Base-by-base conservation (phyloP, 2,797 vertebrate species). In the Philypnodon macrostomus region DNA sequence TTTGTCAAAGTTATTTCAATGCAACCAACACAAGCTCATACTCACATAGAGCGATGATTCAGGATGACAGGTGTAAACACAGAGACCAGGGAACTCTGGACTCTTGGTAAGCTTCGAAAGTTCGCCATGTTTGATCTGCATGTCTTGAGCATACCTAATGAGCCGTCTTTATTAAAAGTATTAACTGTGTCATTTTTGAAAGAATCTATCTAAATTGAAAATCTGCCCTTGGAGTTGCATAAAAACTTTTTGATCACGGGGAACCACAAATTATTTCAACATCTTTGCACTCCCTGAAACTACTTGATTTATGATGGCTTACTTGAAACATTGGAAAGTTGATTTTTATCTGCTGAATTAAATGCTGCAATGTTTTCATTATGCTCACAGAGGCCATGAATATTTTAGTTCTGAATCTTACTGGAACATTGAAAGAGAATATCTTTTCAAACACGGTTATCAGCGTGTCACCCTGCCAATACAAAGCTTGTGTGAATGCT, bases 401-500 rank as follows among this genome's bases (percentile, higher is more conserved):
- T 51, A 63, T 56, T 30, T 18, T 29, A 36, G 14, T 58, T 70
- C 42, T 26, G 14, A 54, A 21, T 3, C 31, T 30, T 6, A 14
- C 7, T 16, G n/a, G 39, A 30, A 12, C 34, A 48, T 38, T 2
- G 9, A 41, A 24, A 29, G 0, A 2, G 7, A 4, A 53, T 66
- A 46, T 21, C n/a, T 32, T 45, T 16, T 12, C 2, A 64, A 67
- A 69, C 30, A 41, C 38, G 36, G 45, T 42, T 52, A 56, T 52
- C 47, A 60, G 36, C 19, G 31, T 63, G 69, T 69, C 57, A 51
- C 37, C 15, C 14, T 65, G 40, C 49, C 47, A 33, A 56, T 24
- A 9, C 29, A 42, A 41, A 48, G 50, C 51, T 21, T 37, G 50
- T 42, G 32, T 67, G 65, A 63, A 55, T 38, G 34, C 70, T 73